Evolutionary conservation across 2,797 vertebrate species (phyloP).

Genomic region (Perodicticus potto): DNA sequence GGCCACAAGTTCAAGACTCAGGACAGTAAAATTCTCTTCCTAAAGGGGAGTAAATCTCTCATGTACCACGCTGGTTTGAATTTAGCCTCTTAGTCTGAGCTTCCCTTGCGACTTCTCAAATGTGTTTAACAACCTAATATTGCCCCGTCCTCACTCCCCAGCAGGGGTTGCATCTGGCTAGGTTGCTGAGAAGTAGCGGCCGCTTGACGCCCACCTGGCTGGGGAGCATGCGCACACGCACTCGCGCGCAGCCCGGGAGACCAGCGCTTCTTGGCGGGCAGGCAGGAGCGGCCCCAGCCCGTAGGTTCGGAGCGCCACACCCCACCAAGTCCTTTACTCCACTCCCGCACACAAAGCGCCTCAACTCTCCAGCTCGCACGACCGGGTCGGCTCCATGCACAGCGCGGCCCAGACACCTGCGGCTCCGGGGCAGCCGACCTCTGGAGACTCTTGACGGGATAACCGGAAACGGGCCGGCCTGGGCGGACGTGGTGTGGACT

Average conservation of each 20-base stretch:
- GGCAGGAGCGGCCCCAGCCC: rapidly evolving
- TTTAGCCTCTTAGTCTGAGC: not conserved
- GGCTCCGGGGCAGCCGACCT: rapidly evolving
- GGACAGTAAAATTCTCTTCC: not conserved
- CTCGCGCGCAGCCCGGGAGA: rapidly evolving
- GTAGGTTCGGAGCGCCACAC: rapidly evolving
- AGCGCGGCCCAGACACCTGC: rapidly evolving
- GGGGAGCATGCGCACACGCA: not conserved
- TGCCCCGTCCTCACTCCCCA: not conserved
- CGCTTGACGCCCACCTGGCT: rapidly evolving
- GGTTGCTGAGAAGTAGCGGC: rapidly evolving
- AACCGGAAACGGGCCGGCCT: not conserved
- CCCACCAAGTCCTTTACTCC: rapidly evolving
- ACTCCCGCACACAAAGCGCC: rapidly evolving
- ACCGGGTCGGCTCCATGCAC: rapidly evolving
- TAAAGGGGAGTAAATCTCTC: not conserved
- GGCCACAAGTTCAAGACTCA: not conserved
- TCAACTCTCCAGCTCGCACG: not conserved
- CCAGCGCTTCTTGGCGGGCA: rapidly evolving
- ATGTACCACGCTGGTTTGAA: not conserved
- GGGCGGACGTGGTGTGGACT: not conserved
- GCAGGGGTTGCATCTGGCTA: not conserved
- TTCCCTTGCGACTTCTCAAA: not conserved
- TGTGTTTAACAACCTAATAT: not conserved
- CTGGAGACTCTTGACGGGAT: rapidly evolving